Evolutionary conservation across 2,888 invertebrate species (phyloP), one percentile per base, ranked within the genome.

Genomic region (Trachelus troglodyta): DNA sequence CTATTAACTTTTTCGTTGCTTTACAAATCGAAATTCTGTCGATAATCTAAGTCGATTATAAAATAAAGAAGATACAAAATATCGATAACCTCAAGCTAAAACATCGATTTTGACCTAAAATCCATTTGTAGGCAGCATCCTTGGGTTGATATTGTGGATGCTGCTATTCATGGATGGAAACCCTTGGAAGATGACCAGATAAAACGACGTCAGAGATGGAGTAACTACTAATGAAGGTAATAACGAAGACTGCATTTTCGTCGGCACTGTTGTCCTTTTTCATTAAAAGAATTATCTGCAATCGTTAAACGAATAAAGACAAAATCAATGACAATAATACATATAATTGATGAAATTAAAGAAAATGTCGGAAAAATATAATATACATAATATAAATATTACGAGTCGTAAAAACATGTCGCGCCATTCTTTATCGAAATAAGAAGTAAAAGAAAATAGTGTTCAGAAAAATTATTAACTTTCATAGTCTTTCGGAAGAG

Each of bases 181-280:
- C 76, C 75, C 56, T 73, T 40, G 71, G 31, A 40, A 30, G 73
- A 6, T 34, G 6, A 35, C 12, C 12, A 30, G 33, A 23, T 33
- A 74, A 74, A 35, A 4, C n/a, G 31, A 75, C 40, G 34, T 34
- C 33, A 76, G 76, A 37, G 68, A 79, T 56, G 74, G 68, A 77
- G 77, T 79, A 82, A 79, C 6, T 15, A 56, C 81, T 82, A 81
- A 84, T 82, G 85, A 84, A 85, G 80, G 83, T 81, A 84, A 85
- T 85, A 85, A 85, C 85, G 83, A 85, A 83, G 82, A 56, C 78
- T 79, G 82, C 81, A 85, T 85, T 84, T 83, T 83, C 83, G 23
- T 56, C 6, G 56, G 56, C 56, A 23, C 9, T 56, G 79, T 81
- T 82, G 82, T 79, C 80, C 78, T 79, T 83, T 81, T 85, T 84